phyloP scores from a whole-genome alignment of 2,113 vertebrate genomes.

The Cairina moschata region DNA sequence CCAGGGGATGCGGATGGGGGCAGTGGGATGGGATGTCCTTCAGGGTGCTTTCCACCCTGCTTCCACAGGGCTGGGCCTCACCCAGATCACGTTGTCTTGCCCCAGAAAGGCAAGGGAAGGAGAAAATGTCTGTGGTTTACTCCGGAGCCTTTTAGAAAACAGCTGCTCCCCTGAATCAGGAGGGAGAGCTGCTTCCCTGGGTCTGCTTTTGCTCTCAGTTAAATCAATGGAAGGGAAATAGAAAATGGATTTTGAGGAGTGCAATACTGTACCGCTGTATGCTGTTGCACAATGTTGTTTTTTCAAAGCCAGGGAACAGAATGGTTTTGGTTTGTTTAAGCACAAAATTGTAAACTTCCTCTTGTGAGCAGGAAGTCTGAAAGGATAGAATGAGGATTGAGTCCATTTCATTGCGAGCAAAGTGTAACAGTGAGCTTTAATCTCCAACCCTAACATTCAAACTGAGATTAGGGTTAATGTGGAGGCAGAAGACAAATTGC shows the following conservation, averaged over 20 bases:
- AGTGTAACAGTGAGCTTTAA: neutral
- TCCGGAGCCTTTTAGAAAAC: neutral
- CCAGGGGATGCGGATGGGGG: neutral
- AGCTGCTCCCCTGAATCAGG: neutral
- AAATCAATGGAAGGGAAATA: neutral
- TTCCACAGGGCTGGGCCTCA: too few relatives aligned
- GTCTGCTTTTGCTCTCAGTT: neutral
- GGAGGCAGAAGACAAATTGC: constrained; percentile 21
- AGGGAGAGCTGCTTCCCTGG: neutral
- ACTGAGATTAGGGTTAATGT: neutral
- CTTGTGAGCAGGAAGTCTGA: neutral
- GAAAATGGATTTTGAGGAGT: neutral
- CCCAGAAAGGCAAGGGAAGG: neutral
- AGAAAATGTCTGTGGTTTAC: neutral
- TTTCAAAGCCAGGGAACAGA: neutral
- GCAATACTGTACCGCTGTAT: neutral
- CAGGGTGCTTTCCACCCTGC: neutral
- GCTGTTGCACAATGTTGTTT: neutral
- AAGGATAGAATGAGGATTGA: neutral
- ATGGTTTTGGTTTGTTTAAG: neutral
- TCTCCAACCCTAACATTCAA: constrained; percentile 20
- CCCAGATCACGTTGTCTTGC: too few relatives aligned
- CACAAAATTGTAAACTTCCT: neutral
- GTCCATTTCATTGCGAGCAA: neutral
- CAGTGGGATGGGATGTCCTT: neutral